These are phyloP conservation scores for Mesaphorura yosii DNA, from an alignment of 1,140 invertebrate genomes.

Conservation along the genomic window DNA sequence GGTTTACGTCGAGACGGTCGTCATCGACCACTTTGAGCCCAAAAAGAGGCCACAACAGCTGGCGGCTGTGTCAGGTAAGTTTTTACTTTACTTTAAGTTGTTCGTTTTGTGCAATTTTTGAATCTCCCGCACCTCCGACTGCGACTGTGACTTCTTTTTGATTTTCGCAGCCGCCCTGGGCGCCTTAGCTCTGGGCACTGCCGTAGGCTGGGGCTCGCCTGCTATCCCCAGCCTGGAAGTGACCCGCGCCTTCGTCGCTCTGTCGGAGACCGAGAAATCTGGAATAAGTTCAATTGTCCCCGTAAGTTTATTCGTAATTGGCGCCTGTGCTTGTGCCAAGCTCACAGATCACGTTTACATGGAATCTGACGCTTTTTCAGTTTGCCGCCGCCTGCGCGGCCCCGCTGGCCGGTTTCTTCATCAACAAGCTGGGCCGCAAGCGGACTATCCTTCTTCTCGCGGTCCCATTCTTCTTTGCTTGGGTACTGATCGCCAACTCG, in stretches of 20 bases:
- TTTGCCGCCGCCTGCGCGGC: slow-evolving; percentile 58
- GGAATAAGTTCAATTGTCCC: neutral
- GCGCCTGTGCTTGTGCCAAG: neutral
- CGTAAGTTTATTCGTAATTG: neutral
- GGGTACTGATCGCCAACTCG: slow-evolving; percentile 50
- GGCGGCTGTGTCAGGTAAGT: neutral
- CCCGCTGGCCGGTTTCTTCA: slow-evolving; percentile 9
- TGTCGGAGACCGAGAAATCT: neutral
- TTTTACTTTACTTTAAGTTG: neutral
- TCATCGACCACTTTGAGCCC: too few relatives aligned
- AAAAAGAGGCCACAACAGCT: neutral
- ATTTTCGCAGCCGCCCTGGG: slow-evolving; percentile 1
- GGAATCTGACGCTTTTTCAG: slow-evolving; percentile 8
- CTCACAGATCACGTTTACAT: neutral
- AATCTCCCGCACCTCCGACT: too few relatives aligned
- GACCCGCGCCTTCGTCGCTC: neutral
- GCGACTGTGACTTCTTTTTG: too few relatives aligned
- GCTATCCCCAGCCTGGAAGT: neutral
- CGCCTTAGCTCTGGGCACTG: neutral
- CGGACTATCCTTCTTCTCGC: slow-evolving; percentile 50
- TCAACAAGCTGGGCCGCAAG: slow-evolving; percentile 52
- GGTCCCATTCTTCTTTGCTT: slow-evolving; percentile 57
- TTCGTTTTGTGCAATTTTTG: neutral
- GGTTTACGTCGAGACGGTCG: too few relatives aligned
- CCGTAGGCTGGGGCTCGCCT: slow-evolving; percentile 2